Percentiles rank a stretch among this genome's conserved stretches.
phyloP scores from a whole-genome alignment of 2,797 vertebrate species.

The Cynodonichthys magdalenae region DNA sequence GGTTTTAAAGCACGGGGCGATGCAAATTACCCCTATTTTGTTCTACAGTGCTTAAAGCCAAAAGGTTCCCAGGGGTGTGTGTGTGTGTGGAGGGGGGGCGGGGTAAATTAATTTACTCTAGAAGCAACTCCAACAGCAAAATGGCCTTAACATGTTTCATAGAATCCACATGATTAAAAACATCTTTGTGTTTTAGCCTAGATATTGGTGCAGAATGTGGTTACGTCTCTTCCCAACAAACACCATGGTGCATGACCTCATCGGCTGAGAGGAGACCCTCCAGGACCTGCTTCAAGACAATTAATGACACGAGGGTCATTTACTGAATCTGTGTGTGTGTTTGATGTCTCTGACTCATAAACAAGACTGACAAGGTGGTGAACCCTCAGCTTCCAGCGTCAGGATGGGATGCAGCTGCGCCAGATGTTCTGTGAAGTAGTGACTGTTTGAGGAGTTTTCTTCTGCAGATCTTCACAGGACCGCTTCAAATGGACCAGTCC shows the following conservation, averaged over 20 bases:
- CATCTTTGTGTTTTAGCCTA: too few relatives aligned
- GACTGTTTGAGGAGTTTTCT: background rate
- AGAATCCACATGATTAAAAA: too few relatives aligned
- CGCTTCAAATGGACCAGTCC: slow-evolving; percentile 1
- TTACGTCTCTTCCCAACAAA: slow-evolving; percentile 47
- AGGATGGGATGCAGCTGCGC: slow-evolving; percentile 4
- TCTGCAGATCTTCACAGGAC: background rate
- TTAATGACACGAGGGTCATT: slow-evolving; percentile 49
- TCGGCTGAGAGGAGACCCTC: slow-evolving; percentile 48
- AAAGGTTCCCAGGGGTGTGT: slow-evolving; percentile 29
- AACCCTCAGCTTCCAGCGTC: slow-evolving; percentile 13
- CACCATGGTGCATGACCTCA: slow-evolving; percentile 66
- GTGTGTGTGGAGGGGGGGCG: too few relatives aligned
- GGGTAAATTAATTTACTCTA: slow-evolving; percentile 40
- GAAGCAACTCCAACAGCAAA: slow-evolving; percentile 38
- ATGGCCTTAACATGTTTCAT: slow-evolving; percentile 26
- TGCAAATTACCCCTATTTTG: slow-evolving; percentile 55
- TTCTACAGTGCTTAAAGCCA: slow-evolving; percentile 53
- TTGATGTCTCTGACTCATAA: background rate
- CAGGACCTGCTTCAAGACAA: slow-evolving; percentile 37
- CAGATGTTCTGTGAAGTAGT: slow-evolving; percentile 2
- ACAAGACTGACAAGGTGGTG: slow-evolving; percentile 29
- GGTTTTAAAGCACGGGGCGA: slow-evolving; percentile 24
- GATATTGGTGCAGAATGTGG: background rate
- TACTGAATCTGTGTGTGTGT: slow-evolving; percentile 21